Evolutionary conservation across 2,797 vertebrate species (phyloP), one percentile per base, ranked within the genome.

Genomic region (Neosilurus mollespiculum): DNA sequence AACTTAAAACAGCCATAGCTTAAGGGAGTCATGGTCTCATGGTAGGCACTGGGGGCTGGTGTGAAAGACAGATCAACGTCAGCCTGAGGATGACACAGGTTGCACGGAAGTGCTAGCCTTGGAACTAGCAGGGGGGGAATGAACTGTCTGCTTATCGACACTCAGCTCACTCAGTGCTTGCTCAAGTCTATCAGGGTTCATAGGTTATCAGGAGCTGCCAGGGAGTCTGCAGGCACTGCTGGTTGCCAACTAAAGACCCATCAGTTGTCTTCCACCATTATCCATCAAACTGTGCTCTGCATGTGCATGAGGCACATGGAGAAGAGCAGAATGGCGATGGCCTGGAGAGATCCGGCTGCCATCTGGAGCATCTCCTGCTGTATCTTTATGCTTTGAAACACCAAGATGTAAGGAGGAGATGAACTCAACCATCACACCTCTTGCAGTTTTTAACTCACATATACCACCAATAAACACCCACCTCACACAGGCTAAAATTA

Each of bases 361-460:
- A 89, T 88, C 88, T 92, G 88, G 88, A 86, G 85, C 72, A 77
- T 88, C 83, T 82, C 83, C 85, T 86, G 65, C 84, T 81, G 88
- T 73, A 85, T 24, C 83, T 86, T 83, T 49, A 58, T 30, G 22
- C 62, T 56, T 53, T 71, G 15, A 73, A 69, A 53, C 80, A 67
- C 54, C 70, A 84, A 37, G 20, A 22, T 61, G 30, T n/a, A 76
- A 37, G 16, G 24, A 82, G 7, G 37, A 85, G 24, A 82, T 10
- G 37, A 85, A 30, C 4, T 9, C 65, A 51, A 22, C 51, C 64
- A 30, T 18, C n/a, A 53, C 53, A 66, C 65, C 51, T 51, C n/a
- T 51, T 61, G 24, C n/a, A 64, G 22, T 78, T 51, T 51, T 2
- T 4, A n/a, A n/a, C 18, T 59, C 30, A 22, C 58, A 37, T 61